A percentile compares a stretch with the other conserved stretches of the same genome.
Evolutionary conservation across 2,888 invertebrate species (phyloP).

Genomic region (Tenodera sinensis): DNA sequence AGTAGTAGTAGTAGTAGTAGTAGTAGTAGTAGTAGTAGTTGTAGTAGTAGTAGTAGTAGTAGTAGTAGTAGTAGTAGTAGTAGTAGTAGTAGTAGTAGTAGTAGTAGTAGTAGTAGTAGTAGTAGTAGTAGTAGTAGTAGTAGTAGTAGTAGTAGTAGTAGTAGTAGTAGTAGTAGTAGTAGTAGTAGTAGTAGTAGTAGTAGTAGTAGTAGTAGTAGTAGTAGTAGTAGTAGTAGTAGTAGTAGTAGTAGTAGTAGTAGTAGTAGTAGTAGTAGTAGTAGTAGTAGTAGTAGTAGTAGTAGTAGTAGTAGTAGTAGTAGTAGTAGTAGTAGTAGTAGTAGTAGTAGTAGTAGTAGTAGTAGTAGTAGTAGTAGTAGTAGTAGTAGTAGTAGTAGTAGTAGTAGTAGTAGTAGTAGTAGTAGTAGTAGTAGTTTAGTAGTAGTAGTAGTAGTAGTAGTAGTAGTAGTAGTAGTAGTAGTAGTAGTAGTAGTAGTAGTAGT

Average conservation of each 20-base stretch:
- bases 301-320: neutral
- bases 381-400: neutral
- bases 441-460: too few relatives aligned
- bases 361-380: neutral
- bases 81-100: neutral
- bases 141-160: neutral
- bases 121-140: neutral
- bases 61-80: neutral
- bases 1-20: neutral
- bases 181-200: neutral
- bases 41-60: neutral
- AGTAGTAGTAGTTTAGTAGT: too few relatives aligned
- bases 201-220: neutral
- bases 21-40: neutral
- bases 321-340: neutral
- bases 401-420: neutral
- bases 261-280: neutral
- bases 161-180: neutral
- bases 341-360: neutral
- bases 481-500: neutral
- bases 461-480: neutral
- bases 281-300: neutral
- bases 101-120: neutral
- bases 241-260: neutral
- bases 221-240: neutral